Percentiles rank a stretch among this genome's conserved stretches.
These are phyloP conservation scores for Vulpes lagopus DNA, from an alignment of 2,113 vertebrate species.

Conservation along the genomic window DNA sequence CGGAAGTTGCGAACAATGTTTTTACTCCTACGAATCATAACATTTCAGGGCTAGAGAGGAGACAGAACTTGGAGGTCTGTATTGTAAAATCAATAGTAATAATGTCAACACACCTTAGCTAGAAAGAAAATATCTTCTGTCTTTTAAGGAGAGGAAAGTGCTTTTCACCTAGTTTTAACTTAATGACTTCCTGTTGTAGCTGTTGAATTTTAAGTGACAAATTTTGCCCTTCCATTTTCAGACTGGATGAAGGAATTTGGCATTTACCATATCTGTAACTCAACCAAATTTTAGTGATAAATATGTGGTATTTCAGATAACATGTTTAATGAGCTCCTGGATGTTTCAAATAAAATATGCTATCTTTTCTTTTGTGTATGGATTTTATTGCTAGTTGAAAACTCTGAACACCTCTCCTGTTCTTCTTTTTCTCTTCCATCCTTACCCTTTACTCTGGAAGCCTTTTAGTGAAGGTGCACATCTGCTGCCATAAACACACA, in stretches of 20 bases:
- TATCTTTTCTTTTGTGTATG: slow-evolving; percentile 44
- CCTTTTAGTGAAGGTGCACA: slow-evolving; percentile 76
- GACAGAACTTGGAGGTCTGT: not conserved
- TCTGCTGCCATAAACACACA: slow-evolving; percentile 85
- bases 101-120: slow-evolving; percentile 27
- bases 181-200: slow-evolving; percentile 22
- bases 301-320: slow-evolving; percentile 74
- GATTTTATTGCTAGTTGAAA: slow-evolving; percentile 52
- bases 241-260: slow-evolving; percentile 35
- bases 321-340: slow-evolving; percentile 51
- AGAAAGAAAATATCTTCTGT: not conserved
- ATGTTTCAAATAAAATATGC: slow-evolving; percentile 21
- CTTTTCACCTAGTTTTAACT: slow-evolving; percentile 56
- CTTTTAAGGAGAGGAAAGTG: not conserved
- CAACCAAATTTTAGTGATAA: slow-evolving; percentile 60
- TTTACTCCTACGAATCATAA: slow-evolving; percentile 3
- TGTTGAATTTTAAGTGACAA: slow-evolving; percentile 66
- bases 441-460: slow-evolving; percentile 48
- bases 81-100: slow-evolving; percentile 7
- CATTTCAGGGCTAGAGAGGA: slow-evolving; percentile 41
- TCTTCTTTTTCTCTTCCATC: not conserved
- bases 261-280: slow-evolving; percentile 51
- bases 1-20: not conserved
- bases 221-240: slow-evolving; percentile 46
- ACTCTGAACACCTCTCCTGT: not conserved